Base-by-base conservation (phyloP, 53 echinoderm and acorn worm genomes). In the Paracentrotus lividus region DNA sequence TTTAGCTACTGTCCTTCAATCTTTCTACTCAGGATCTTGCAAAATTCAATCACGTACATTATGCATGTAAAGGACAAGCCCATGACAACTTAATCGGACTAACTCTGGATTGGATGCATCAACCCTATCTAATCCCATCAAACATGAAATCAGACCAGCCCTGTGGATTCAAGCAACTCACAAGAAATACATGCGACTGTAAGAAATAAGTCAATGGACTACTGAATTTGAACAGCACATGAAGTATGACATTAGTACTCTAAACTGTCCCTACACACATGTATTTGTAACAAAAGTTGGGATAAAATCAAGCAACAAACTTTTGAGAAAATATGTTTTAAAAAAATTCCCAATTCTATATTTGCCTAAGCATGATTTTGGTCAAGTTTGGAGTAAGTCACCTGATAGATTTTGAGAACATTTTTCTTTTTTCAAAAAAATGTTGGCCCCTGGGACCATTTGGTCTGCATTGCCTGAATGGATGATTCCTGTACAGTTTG, bases 71-170 rank as follows among this genome's bases (percentile, higher is more conserved):
- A 72, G 36, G 72, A 72, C 72, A 72, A 72, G 40, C 40, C 40
- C 72, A 36, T 72, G 72, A 72, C 72, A 72, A 72, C 72, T 72
- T 72, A 72, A 72, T 72, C 85, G 51, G 51, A 47, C 85, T 85
- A 47, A 85, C 49, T 85, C 31, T 85, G 85, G 51, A 49, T 29
- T 49, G 85, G 85, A 51, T 29, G 85, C 47, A 85, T 85, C 85
- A 49, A 40, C 85, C 29, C 85, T 47, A 29, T 26, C 31, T 85
- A 85, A 85, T 85, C 85, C 51, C 9, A 85, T 32, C 72, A 14
- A 29, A 47, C 14, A 85, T 49, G 85, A 85, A 49, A 49, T 31
- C 10, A 27, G 85, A 49, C 26, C 49, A 85, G 51, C 85, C 85
- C 85, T 23, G 49, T 29, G 51, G 85, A 85, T 85, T 85, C 24